Conservation (phyloP, 2,888 invertebrate genomes). For the Pherbina coryleti region DNA sequence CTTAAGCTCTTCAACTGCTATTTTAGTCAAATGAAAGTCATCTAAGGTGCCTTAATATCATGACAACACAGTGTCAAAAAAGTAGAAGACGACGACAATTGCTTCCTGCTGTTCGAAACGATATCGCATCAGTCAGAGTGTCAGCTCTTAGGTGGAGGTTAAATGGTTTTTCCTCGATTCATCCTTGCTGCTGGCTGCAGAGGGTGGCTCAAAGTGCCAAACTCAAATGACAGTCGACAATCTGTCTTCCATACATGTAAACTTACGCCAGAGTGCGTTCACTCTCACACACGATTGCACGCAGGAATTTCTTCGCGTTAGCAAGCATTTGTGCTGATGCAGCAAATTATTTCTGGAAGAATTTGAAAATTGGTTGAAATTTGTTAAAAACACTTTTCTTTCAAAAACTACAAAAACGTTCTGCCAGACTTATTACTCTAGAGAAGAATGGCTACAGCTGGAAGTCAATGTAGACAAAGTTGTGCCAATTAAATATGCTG, state of each 20-base stretch:
- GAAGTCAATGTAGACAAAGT: not conserved
- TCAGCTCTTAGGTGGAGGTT: slow-evolving; percentile 31
- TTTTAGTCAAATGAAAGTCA: slow-evolving; percentile 52
- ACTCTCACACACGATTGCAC: slow-evolving; percentile 37
- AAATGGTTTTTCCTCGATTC: not conserved
- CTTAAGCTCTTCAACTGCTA: slow-evolving; percentile 39
- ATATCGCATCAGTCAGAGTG: slow-evolving; percentile 49
- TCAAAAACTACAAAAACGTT: no score
- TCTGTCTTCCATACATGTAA: slow-evolving; percentile 35
- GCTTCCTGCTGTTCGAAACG: slow-evolving; percentile 47
- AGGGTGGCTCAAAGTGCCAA: slow-evolving; percentile 41
- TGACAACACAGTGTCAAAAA: slow-evolving; percentile 23
- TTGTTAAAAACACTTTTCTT: not conserved
- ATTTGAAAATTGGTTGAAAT: slow-evolving; percentile 13
- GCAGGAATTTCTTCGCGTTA: slow-evolving; percentile 22
- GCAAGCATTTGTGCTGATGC: not conserved
- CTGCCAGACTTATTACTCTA: no score
- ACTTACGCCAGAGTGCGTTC: slow-evolving; percentile 20
- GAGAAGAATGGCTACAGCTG: no score
- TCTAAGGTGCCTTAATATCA: slow-evolving; percentile 35
- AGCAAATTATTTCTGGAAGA: not conserved
- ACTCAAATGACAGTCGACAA: slow-evolving; percentile 44
- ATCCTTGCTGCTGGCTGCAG: not conserved
- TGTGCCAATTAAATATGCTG: not conserved
- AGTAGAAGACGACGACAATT: not conserved